A percentile compares a stretch with the other conserved stretches of the same genome.
Conservation (phyloP, 2,797 vertebrate species). For the Cossypha caffra region DNA sequence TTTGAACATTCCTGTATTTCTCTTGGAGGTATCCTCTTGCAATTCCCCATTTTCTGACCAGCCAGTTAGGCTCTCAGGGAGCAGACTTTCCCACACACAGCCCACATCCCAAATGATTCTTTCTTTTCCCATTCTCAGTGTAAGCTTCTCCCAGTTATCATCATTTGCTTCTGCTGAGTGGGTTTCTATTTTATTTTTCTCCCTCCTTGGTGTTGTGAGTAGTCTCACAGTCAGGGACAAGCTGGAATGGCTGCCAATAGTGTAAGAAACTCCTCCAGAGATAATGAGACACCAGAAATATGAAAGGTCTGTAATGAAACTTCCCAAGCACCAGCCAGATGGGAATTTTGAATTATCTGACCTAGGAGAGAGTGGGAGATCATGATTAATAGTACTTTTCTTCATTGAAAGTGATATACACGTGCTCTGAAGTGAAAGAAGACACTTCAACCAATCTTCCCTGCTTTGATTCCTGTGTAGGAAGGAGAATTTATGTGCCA, state of each 20-base stretch:
- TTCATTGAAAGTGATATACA: neutral
- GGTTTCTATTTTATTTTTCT: conserved; percentile 26
- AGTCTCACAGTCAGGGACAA: neutral
- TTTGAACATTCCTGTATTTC: neutral
- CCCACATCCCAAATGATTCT: neutral
- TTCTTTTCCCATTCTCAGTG: neutral
- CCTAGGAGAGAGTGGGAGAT: neutral
- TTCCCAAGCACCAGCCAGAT: neutral
- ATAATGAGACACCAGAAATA: neutral
- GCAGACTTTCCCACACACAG: neutral
- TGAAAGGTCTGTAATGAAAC: neutral
- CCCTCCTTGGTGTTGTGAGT: neutral
- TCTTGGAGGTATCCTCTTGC: neutral
- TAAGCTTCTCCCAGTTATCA: neutral
- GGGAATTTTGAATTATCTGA: conserved; percentile 3
- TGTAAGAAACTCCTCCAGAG: conserved; percentile 11
- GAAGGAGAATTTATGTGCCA: neutral
- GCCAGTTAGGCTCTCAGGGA: neutral
- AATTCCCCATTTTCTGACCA: neutral
- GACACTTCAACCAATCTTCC: neutral
- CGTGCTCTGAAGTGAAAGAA: neutral
- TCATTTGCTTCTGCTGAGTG: neutral
- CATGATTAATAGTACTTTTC: neutral
- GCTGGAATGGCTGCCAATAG: neutral
- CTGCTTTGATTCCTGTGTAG: neutral